Evolutionary conservation across 2,113 vertebrate species (phyloP).

Genomic region (cat (Felis catus)): DNA sequence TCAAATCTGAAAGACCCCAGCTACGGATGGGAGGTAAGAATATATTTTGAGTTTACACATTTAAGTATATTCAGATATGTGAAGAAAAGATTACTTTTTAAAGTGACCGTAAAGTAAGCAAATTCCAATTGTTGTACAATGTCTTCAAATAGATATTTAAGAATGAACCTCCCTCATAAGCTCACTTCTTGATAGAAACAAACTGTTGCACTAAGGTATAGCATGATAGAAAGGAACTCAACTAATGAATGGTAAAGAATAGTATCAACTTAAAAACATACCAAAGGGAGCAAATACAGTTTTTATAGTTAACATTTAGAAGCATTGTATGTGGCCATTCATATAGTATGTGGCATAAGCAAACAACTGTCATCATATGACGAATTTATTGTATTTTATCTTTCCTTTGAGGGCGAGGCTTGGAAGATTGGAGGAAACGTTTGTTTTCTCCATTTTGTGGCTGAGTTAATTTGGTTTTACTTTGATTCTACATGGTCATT

Average conservation of each 20-base stretch:
- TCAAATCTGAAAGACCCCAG: constrained; percentile 87
- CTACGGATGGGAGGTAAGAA: constrained; percentile 96
- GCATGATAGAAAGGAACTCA: neutral
- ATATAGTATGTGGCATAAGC: neutral
- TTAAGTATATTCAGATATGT: neutral
- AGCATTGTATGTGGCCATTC: neutral
- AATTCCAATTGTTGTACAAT: neutral
- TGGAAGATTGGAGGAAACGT: neutral
- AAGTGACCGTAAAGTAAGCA: neutral
- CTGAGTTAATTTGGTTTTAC: constrained; percentile 39
- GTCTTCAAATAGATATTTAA: constrained; percentile 22
- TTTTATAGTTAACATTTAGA: neutral
- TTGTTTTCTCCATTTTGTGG: neutral
- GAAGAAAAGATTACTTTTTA: neutral
- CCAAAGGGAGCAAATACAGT: neutral
- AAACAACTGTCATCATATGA: neutral
- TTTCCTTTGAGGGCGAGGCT: neutral
- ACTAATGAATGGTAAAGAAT: neutral
- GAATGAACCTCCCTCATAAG: neutral
- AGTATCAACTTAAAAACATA: neutral
- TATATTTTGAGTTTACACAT: neutral
- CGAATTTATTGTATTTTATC: neutral
- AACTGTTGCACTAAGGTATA: neutral
- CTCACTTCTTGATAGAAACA: constrained; percentile 23
- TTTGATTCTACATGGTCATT: neutral